phyloP scores from a whole-genome alignment of 2,888 invertebrate species.

The Lasius fuliginosus region DNA sequence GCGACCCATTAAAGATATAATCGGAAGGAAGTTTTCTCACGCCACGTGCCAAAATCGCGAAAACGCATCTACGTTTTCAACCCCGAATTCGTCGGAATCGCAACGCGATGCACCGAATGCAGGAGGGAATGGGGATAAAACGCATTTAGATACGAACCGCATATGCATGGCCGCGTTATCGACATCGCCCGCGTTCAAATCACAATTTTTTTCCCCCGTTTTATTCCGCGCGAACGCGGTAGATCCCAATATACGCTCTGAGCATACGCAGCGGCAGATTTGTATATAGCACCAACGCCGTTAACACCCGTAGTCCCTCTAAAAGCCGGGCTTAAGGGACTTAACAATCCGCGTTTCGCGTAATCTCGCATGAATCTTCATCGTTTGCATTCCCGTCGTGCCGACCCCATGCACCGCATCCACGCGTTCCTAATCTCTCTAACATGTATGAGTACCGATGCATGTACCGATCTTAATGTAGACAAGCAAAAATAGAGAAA shows the following conservation, averaged over 20 bases:
- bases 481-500: background rate
- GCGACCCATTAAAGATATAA: background rate
- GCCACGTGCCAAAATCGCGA: background rate
- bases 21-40: background rate
- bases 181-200: slow-evolving; percentile 38
- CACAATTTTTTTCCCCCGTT: slow-evolving; percentile 56
- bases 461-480: slow-evolving; percentile 27
- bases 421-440: slow-evolving; percentile 45
- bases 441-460: slow-evolving; percentile 15
- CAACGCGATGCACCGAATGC: background rate
- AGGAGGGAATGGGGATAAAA: background rate
- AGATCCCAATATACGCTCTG: slow-evolving; percentile 7
- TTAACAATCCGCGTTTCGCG: slow-evolving; percentile 75
- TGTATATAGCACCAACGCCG: slow-evolving; percentile 35
- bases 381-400: slow-evolving; percentile 66
- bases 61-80: background rate
- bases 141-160: slow-evolving; percentile 38
- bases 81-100: background rate
- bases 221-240: slow-evolving; percentile 4
- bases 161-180: slow-evolving; percentile 57
- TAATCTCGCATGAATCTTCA: slow-evolving; percentile 78
- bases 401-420: slow-evolving; percentile 17
- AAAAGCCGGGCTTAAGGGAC: slow-evolving; percentile 74
- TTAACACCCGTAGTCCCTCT: slow-evolving; percentile 59
- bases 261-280: slow-evolving; percentile 40